These are phyloP conservation scores for Rutpela maculata DNA, from an alignment of 2,888 invertebrate genomes.

Conservation along the genomic window DNA sequence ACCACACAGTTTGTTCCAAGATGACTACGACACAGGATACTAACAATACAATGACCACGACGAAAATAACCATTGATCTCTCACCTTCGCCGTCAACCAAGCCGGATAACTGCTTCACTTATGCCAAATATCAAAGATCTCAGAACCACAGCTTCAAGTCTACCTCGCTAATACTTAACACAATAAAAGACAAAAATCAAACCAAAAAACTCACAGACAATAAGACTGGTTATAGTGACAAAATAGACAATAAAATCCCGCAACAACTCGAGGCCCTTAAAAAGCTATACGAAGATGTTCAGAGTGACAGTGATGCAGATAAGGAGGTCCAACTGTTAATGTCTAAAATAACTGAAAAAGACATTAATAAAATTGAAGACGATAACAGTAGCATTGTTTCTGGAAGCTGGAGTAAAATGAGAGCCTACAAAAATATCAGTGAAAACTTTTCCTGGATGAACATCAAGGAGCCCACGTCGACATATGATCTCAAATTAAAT, in stretches of 20 bases:
- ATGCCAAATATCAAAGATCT: constrained; percentile 65
- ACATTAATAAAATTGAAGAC: constrained; percentile 61
- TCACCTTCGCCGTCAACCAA: constrained; percentile 66
- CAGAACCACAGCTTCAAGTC: constrained; percentile 71
- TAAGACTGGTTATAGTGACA: constrained; percentile 40
- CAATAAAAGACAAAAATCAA: constrained; percentile 66
- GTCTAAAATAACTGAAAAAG: constrained; percentile 63
- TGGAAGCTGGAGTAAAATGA: constrained; percentile 78
- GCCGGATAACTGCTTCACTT: constrained; percentile 55
- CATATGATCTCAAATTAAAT: constrained; percentile 61
- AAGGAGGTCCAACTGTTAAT: constrained; percentile 79
- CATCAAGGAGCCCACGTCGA: constrained; percentile 60
- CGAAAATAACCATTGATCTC: constrained; percentile 74
- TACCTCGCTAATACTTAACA: constrained; percentile 73
- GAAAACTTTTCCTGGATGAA: constrained; percentile 55
- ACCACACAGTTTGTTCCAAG: constrained; percentile 71
- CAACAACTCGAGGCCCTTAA: constrained; percentile 71
- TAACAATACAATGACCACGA: constrained; percentile 71
- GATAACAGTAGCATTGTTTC: constrained; percentile 73
- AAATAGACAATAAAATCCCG: constrained; percentile 59
- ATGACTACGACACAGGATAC: constrained; percentile 68
- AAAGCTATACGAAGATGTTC: constrained; percentile 72
- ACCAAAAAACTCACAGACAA: constrained; percentile 47
- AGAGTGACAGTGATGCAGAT: constrained; percentile 77
- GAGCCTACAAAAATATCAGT: constrained; percentile 70